Conservation (phyloP, 1,140 invertebrate species). For the Tribolium castaneum region DNA sequence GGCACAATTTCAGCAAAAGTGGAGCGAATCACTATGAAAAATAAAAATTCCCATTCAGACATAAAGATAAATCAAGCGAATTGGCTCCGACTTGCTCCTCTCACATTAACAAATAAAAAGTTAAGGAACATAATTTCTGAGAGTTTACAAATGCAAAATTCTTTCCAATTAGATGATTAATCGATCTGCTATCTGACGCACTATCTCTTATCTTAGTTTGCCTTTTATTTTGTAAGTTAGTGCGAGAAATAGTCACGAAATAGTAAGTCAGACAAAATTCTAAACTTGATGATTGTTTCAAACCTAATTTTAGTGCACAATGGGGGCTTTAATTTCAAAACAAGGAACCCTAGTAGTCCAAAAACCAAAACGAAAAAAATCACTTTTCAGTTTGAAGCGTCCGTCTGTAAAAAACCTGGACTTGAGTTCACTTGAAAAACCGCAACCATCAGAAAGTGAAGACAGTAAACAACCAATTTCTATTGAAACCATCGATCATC, state of each 20-base stretch:
- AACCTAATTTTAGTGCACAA: neutral
- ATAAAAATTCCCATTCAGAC: neutral
- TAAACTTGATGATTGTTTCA: no score
- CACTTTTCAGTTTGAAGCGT: neutral
- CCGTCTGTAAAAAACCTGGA: no score
- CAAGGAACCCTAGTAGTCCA: neutral
- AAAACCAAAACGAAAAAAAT: neutral
- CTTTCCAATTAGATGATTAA: no score
- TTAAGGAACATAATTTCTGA: neutral
- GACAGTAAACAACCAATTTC: no score
- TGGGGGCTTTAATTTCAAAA: neutral
- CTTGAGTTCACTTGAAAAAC: neutral
- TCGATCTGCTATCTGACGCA: neutral
- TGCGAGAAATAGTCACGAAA: neutral
- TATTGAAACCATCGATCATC: neutral
- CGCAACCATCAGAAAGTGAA: neutral
- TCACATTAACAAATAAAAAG: neutral
- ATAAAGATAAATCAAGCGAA: neutral
- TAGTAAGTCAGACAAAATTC: neutral
- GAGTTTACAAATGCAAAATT: neutral
- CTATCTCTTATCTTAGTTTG: neutral
- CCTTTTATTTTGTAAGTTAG: neutral
- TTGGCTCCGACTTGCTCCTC: neutral
- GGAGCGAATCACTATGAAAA: neutral
- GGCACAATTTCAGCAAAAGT: neutral